Base-by-base conservation (phyloP, 2,888 invertebrate genomes). In the Melinopterus prodromus region DNA sequence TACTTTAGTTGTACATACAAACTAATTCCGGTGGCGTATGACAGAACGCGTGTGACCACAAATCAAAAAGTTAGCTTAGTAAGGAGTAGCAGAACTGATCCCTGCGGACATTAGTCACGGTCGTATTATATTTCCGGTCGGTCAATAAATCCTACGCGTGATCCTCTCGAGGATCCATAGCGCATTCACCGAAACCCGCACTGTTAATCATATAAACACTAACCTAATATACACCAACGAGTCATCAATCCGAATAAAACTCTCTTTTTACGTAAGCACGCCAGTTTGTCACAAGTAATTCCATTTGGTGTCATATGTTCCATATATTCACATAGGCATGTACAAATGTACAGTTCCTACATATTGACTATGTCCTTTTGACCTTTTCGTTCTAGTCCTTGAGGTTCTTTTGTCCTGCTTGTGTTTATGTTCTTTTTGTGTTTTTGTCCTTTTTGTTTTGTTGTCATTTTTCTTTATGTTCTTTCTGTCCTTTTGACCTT, bases 151-250 rank as follows among this genome's bases (percentile, higher is more conserved):
- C 53, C 12, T 53, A 3, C 12, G 53, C 53, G 53, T 53, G 53
- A 69, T 75, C 36, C 80, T 78, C 78, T 15, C 38, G 80, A 53
- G 80, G 76, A 74, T 78, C 78, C 78, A 78, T 80, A 80, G 70
- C 78, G 76, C 70, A 80, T 70, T 80, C 69, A 7, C 9, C 53
- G 9, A 70, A 80, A 75, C 77, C 80, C 80, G 75, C 80, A 78
- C 76, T 78, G 80, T 80, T 80, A 80, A 80, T 80, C 80, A 78
- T 80, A 80, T 80, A 77, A 78, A 80, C 78, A 77, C 77, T 80
- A 80, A 80, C 77, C 80, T 70, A 80, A 80, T 80, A 78, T 70
- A 26, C 36, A 74, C 77, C 69, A 37, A 76, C 76, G 2, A 26
- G 76, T 77, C 80, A 80, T 80, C 80, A 80, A 80, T 80, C 80